These are phyloP conservation scores for Microhierax caerulescens DNA, from an alignment of 2,797 vertebrate species.

Conservation along the genomic window DNA sequence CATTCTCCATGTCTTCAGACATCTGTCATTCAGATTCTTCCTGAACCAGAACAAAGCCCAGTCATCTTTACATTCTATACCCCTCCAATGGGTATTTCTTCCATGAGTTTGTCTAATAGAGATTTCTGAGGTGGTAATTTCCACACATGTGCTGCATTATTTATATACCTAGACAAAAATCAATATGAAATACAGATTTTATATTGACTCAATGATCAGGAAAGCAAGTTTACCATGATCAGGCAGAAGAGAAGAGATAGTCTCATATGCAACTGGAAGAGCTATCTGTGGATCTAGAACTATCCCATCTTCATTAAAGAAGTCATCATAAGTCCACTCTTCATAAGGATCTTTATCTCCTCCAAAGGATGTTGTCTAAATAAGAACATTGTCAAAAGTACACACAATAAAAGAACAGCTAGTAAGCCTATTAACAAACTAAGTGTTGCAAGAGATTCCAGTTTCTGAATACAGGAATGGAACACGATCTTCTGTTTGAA, in stretches of 20 bases:
- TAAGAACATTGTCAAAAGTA: neutral
- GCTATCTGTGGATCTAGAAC: conserved; percentile 86
- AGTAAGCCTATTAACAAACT: neutral
- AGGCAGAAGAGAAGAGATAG: conserved; percentile 85
- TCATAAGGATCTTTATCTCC: conserved; percentile 84
- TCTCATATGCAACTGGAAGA: conserved; percentile 90
- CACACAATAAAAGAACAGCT: neutral
- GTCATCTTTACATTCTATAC: neutral
- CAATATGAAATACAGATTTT: neutral
- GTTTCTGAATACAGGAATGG: neutral
- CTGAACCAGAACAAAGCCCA: neutral
- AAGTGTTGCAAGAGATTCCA: neutral
- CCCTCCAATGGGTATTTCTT: neutral
- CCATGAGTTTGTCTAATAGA: neutral
- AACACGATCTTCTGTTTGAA: neutral
- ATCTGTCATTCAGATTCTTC: neutral
- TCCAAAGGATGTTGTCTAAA: conserved; percentile 79
- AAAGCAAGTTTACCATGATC: conserved; percentile 75
- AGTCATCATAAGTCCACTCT: conserved; percentile 86
- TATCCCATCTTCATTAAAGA: conserved; percentile 94
- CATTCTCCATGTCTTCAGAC: neutral
- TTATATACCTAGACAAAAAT: neutral
- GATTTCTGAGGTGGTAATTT: neutral
- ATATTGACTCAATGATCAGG: neutral
- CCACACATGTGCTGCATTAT: neutral